Conservation (phyloP, 23 tunicate species). For the Trididemnum miniatum region DNA sequence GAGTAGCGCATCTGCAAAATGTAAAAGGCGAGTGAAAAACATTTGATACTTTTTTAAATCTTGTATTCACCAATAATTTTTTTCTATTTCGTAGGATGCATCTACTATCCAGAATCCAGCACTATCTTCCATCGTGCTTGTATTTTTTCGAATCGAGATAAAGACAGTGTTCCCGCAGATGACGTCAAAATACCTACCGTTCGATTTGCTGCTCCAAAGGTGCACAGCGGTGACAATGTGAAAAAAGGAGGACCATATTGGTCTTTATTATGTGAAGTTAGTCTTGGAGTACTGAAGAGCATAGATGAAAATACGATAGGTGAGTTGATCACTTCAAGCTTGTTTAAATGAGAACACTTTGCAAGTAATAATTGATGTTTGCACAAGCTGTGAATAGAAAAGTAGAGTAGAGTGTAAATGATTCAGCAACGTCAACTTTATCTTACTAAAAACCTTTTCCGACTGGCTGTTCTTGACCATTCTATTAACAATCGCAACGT, state of each 20-base stretch:
- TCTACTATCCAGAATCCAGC: slow-evolving; percentile 93
- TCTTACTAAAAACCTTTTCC: too few species aligned
- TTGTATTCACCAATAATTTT: neutral
- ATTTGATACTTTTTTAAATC: neutral
- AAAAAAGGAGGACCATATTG: slow-evolving; percentile 91
- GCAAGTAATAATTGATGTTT: too few species aligned
- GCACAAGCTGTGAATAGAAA: too few species aligned
- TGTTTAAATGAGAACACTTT: too few species aligned
- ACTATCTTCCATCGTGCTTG: slow-evolving; percentile 92
- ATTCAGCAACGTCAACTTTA: too few species aligned
- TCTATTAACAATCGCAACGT: too few species aligned
- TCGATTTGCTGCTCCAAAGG: slow-evolving; percentile 39
- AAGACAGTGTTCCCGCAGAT: slow-evolving; percentile 67
- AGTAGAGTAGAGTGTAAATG: too few species aligned
- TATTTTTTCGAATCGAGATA: slow-evolving; percentile 79
- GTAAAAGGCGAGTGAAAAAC: slow-evolving; percentile 46
- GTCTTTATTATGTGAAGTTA: slow-evolving; percentile 89
- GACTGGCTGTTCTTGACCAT: too few species aligned
- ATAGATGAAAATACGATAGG: slow-evolving; percentile 73
- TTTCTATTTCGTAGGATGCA: slow-evolving; percentile 61
- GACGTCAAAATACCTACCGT: slow-evolving; percentile 46
- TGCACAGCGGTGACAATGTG: neutral
- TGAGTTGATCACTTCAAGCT: too few species aligned
- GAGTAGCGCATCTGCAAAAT: slow-evolving; percentile 46
- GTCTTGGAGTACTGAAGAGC: slow-evolving; percentile 83